A percentile compares a stretch with the other conserved stretches of the same genome.
Evolutionary conservation across 2,797 vertebrate species (phyloP).

Genomic region (Heteromormyrus szaboi): DNA sequence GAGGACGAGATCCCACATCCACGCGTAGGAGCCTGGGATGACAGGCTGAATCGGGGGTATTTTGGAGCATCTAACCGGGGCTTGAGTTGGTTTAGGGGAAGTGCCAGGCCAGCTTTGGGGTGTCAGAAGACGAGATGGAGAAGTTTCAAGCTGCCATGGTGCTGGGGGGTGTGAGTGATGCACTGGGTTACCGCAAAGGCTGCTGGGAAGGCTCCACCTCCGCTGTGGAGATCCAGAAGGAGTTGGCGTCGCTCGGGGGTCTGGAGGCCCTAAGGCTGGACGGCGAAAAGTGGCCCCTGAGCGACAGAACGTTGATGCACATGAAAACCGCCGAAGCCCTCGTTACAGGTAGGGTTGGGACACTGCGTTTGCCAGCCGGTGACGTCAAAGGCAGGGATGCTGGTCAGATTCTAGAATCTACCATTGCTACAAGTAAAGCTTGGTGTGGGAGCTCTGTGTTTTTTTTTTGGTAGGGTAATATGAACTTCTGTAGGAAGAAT

Average conservation of each 20-base stretch:
- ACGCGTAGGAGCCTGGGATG: neutral
- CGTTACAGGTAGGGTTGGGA: constrained; percentile 71
- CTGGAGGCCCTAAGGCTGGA: constrained; percentile 72
- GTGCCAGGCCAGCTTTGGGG: neutral
- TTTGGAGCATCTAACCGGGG: constrained; percentile 9
- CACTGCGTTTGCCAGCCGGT: neutral
- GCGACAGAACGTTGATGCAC: constrained; percentile 85
- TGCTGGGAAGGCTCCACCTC: constrained; percentile 66
- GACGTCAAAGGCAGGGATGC: neutral
- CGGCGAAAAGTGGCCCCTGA: constrained; percentile 82
- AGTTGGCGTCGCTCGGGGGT: constrained; percentile 72
- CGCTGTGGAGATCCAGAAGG: constrained; percentile 75
- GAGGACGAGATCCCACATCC: neutral
- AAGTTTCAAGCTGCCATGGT: constrained; percentile 86
- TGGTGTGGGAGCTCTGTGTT: neutral
- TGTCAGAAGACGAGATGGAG: constrained; percentile 64
- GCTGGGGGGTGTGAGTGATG: constrained; percentile 79
- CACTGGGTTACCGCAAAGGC: constrained; percentile 78
- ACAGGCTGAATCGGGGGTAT: constrained; percentile 9
- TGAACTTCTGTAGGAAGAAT: neutral
- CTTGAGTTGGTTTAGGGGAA: neutral
- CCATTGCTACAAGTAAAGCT: neutral
- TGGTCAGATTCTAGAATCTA: neutral
- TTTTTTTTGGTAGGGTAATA: neutral
- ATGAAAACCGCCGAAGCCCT: constrained; percentile 87